These are phyloP conservation scores for Pelobates fuscus DNA, from an alignment of 2,113 vertebrate species.

Conservation along the genomic window DNA sequence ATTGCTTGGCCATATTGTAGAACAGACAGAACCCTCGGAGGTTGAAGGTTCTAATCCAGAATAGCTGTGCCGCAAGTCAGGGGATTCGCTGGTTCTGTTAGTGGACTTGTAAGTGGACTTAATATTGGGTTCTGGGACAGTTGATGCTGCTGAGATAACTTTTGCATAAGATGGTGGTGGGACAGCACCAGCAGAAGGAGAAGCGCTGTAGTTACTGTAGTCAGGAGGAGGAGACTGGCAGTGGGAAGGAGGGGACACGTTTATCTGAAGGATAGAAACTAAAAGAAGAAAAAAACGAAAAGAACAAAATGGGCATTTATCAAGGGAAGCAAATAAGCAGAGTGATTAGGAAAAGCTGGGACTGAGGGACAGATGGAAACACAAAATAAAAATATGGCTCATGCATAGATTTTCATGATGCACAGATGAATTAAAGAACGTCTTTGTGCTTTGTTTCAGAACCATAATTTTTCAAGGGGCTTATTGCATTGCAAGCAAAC, in stretches of 20 bases:
- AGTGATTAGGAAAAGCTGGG: conserved; percentile 48
- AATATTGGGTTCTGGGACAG: conserved; percentile 25
- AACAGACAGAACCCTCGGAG: conserved; percentile 73
- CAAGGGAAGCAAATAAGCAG: conserved; percentile 54
- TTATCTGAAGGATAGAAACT: conserved; percentile 72
- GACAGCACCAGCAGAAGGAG: conserved; percentile 64
- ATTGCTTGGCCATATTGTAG: conserved; percentile 72
- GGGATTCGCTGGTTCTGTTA: conserved; percentile 51
- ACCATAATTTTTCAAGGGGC: background rate
- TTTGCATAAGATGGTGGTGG: conserved; percentile 71
- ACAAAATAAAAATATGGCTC: conserved; percentile 63
- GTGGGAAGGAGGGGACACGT: conserved; percentile 73
- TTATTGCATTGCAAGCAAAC: too few species aligned
- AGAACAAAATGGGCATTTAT: conserved; percentile 49
- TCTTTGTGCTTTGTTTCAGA: conserved; percentile 12
- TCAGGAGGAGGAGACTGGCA: conserved; percentile 72
- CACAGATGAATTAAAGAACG: conserved; percentile 9
- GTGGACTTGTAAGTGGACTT: conserved; percentile 42
- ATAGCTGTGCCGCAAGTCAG: conserved; percentile 69
- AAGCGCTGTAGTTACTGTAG: conserved; percentile 69
- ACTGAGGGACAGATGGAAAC: conserved; percentile 71
- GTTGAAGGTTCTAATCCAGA: conserved; percentile 77
- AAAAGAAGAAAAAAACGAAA: conserved; percentile 58
- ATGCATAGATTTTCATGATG: conserved; percentile 43
- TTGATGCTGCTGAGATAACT: conserved; percentile 65